These are phyloP conservation scores for Caranx ignobilis DNA, from an alignment of 2,113 vertebrate species.

Conservation along the genomic window DNA sequence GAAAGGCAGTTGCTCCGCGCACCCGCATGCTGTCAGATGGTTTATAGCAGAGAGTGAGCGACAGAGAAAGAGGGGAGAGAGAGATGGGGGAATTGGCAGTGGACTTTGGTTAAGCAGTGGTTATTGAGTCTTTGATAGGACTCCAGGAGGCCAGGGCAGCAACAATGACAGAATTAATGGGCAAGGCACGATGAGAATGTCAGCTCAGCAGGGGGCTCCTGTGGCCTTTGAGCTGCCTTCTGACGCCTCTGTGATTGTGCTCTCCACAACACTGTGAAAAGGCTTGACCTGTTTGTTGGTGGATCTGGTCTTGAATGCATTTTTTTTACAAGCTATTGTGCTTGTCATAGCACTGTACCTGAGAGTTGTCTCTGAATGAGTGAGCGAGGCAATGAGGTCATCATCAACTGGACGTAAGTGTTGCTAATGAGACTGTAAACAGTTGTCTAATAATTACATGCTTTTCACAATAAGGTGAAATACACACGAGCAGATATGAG, in stretches of 20 bases:
- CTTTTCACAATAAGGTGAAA: slow-evolving; percentile 8
- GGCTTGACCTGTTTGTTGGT: slow-evolving; percentile 75
- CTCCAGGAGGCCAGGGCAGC: slow-evolving; percentile 83
- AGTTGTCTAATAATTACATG: background rate
- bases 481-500: background rate
- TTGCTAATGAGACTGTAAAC: background rate
- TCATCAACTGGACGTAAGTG: slow-evolving; percentile 25
- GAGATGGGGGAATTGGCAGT: slow-evolving; percentile 70
- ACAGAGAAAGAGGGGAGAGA: slow-evolving; percentile 47
- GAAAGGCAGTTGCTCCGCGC: slow-evolving; percentile 72
- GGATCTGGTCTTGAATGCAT: slow-evolving; percentile 58
- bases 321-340: slow-evolving; percentile 45
- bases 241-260: slow-evolving; percentile 76
- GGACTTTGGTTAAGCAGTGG: slow-evolving; percentile 84
- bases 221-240: slow-evolving; percentile 82
- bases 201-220: slow-evolving; percentile 79
- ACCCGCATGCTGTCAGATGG: slow-evolving; percentile 70
- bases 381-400: slow-evolving; percentile 22
- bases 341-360: slow-evolving; percentile 29
- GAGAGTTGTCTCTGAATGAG: slow-evolving; percentile 42
- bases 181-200: slow-evolving; percentile 86
- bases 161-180: slow-evolving; percentile 88
- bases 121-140: slow-evolving; percentile 86
- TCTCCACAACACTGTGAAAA: slow-evolving; percentile 70
- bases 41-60: slow-evolving; percentile 56